These are phyloP conservation scores for Melieria picta DNA, from an alignment of 2,888 invertebrate species.

Conservation along the genomic window DNA sequence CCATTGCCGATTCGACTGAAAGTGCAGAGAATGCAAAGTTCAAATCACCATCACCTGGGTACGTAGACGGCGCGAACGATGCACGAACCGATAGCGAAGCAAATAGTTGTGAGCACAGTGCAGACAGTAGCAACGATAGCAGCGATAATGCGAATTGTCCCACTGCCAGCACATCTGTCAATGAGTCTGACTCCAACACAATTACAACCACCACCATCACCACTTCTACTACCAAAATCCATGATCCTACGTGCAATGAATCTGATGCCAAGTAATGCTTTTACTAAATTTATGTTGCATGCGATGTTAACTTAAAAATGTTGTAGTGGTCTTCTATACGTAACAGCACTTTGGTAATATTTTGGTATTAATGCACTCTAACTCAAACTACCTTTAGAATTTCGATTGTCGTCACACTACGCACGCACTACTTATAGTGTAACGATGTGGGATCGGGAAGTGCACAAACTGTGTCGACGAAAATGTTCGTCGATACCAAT, in stretches of 20 bases:
- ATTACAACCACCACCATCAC: conserved; percentile 21
- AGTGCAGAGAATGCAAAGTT: conserved; percentile 59
- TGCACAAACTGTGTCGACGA: too few species aligned
- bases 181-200: neutral
- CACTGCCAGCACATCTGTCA: neutral
- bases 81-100: too few species aligned
- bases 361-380: too few species aligned
- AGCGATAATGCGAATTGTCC: conserved; percentile 29
- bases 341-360: too few species aligned
- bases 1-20: conserved; percentile 54
- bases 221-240: conserved; percentile 29
- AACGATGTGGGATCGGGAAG: too few species aligned
- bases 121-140: conserved; percentile 19
- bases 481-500: too few species aligned
- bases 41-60: conserved; percentile 65
- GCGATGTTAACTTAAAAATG: too few species aligned
- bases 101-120: too few species aligned
- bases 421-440: too few species aligned
- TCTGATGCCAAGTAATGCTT: conserved; percentile 54
- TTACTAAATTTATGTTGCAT: neutral
- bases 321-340: too few species aligned
- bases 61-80: conserved; percentile 43
- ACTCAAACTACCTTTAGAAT: too few species aligned
- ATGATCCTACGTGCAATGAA: conserved; percentile 42
- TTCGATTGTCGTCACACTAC: too few species aligned